Percentiles rank a stretch among this genome's conserved stretches.
These are phyloP conservation scores for Calliphora vicina DNA, from an alignment of 1,140 invertebrate genomes.

Conservation along the genomic window DNA sequence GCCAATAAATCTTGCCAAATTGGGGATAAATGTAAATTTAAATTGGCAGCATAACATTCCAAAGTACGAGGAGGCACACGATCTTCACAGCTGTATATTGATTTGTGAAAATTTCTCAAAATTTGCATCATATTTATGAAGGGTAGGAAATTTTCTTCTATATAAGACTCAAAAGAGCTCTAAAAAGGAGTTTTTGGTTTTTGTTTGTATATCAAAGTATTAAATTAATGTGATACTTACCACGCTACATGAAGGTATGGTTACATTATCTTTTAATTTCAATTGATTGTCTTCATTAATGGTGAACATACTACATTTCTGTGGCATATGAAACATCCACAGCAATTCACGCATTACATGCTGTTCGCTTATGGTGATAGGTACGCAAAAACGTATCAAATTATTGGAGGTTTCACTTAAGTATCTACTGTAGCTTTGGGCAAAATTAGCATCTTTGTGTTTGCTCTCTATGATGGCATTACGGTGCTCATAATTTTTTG, in stretches of 20 bases:
- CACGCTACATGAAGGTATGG: conserved; percentile 46
- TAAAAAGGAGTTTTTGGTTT: background rate
- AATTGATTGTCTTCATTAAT: conserved; percentile 42
- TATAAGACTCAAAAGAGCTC: conserved; percentile 31
- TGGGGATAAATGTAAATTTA: conserved; percentile 50
- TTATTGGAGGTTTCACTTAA: conserved; percentile 37
- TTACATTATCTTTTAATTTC: conserved; percentile 44
- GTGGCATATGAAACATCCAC: conserved; percentile 54
- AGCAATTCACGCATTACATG: conserved; percentile 55
- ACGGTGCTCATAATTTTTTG: conserved; percentile 16
- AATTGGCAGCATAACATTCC: conserved; percentile 48
- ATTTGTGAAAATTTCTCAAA: conserved; percentile 45
- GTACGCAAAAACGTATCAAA: conserved; percentile 37
- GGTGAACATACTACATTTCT: conserved; percentile 52
- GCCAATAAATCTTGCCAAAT: conserved; percentile 43
- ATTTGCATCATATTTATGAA: conserved; percentile 42
- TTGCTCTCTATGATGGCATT: conserved; percentile 35
- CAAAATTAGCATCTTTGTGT: conserved; percentile 48
- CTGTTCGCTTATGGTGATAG: conserved; percentile 48
- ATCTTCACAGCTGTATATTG: conserved; percentile 40
- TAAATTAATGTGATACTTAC: conserved; percentile 40
- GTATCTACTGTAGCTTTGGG: conserved; percentile 42
- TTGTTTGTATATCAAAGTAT: background rate
- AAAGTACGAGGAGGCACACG: conserved; percentile 27
- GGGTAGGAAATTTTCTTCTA: conserved; percentile 32